Evolutionary conservation across 2,888 invertebrate genomes (phyloP).

Genomic region (Ellobium chinense): DNA sequence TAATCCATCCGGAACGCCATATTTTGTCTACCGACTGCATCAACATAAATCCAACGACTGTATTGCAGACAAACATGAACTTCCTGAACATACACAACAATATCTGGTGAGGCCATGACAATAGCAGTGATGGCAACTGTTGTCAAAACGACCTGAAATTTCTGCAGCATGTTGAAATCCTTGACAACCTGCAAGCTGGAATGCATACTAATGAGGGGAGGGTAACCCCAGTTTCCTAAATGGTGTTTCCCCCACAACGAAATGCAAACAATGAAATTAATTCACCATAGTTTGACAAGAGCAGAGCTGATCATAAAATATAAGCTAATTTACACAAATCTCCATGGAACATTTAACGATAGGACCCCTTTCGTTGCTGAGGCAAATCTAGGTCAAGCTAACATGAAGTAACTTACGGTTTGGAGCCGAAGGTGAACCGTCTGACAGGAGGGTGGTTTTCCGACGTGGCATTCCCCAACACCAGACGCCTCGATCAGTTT

Average conservation of each 20-base stretch:
- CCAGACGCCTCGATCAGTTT: constrained; percentile 16
- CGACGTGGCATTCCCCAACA: constrained; percentile 49
- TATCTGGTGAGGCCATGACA: neutral
- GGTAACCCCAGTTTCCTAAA: constrained; percentile 37
- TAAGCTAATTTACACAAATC: neutral
- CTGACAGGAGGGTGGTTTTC: constrained; percentile 46
- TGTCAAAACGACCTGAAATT: too few species aligned
- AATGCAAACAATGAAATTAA: constrained; percentile 10
- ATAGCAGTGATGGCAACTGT: neutral
- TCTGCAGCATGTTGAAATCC: too few species aligned
- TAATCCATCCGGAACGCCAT: constrained; percentile 47
- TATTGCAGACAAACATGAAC: neutral
- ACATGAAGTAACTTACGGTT: constrained; percentile 38
- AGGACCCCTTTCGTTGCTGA: neutral
- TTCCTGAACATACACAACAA: neutral
- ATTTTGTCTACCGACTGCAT: constrained; percentile 45
- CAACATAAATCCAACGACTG: constrained; percentile 9
- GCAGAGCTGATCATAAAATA: neutral
- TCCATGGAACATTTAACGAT: neutral
- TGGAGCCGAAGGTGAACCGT: constrained; percentile 44
- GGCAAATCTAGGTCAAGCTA: constrained; percentile 1
- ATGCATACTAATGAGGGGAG: constrained; percentile 45
- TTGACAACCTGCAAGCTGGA: constrained; percentile 18
- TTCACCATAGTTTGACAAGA: neutral
- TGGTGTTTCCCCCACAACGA: constrained; percentile 36